phyloP scores from a whole-genome alignment of 1,140 invertebrate genomes.

The Drosophila azteca region DNA sequence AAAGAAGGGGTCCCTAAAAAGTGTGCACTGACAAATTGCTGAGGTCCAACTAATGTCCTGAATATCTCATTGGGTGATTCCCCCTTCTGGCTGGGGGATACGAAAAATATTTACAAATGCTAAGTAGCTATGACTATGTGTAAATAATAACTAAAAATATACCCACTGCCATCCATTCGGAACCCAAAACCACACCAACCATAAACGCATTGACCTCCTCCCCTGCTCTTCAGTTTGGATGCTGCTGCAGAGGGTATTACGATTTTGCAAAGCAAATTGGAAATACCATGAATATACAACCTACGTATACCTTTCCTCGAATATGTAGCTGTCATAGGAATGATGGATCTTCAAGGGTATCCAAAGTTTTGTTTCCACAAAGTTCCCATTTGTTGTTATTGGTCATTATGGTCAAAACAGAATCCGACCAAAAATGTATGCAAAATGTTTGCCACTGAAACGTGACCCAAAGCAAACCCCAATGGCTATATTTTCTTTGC shows the following conservation, averaged over 20 bases:
- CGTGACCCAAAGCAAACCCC: conserved; percentile 27
- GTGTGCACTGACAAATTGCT: too few species aligned
- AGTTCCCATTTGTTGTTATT: conserved; percentile 12
- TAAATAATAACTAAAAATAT: background rate
- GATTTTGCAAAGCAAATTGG: too few species aligned
- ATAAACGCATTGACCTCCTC: background rate
- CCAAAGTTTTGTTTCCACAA: background rate
- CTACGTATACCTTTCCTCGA: too few species aligned
- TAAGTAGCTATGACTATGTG: background rate
- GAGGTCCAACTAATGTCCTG: background rate
- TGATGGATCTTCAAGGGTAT: background rate
- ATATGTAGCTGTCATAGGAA: too few species aligned
- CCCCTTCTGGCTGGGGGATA: too few species aligned
- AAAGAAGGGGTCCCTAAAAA: background rate
- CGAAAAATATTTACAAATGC: background rate
- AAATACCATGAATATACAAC: too few species aligned
- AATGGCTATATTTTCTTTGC: background rate
- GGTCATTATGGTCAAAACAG: conserved; percentile 16
- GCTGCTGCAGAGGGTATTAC: too few species aligned
- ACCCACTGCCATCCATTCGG: conserved; percentile 1
- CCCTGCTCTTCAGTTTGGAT: too few species aligned
- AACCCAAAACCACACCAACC: conserved; percentile 1
- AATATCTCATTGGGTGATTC: too few species aligned
- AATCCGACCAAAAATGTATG: conserved; percentile 29
- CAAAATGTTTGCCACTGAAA: conserved; percentile 21